Evolutionary conservation across 2,888 invertebrate genomes (phyloP), one percentile per base, ranked within the genome.

Genomic region (Drosophila yooni): DNA sequence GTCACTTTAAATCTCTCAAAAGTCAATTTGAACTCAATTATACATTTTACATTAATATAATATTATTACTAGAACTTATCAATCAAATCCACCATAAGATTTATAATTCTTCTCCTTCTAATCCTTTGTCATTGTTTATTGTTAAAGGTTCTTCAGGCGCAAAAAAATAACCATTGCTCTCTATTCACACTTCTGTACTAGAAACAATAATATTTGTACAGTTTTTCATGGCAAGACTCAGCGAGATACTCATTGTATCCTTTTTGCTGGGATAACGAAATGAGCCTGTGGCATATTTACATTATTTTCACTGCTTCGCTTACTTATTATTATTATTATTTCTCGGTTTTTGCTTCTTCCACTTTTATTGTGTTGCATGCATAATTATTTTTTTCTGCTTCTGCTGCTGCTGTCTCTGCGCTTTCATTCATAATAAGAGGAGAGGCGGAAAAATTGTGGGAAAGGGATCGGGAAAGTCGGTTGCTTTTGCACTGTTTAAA

Each of bases 321-420:
- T 75, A 65, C 62, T 62, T 63, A 66, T 57, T 65, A 76, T 48
- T 60, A 34, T 61, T 57, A 50, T 57, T 67, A 57, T 53, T 51
- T 67, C 62, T 34, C 43, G 52, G 57, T 52, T 53, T 43, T 34
- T 25, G 34, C 34, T 46, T 65, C 43, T 64, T 59, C 29, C 31
- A 57, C 71, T 57, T 67, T 65, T 69, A 76, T 73, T 70, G 66
- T 58, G 58, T 60, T 70, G 71, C 76, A 70, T 87, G 82, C 85
- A 88, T 88, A 89, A 88, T 88, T 73, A 81, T 83, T 79, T 81
- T 81, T 46, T 43, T 40, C 13, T 21, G 15, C 6, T n/a, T 1
- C 5, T 51, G 18, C 5, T 10, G 18, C 63, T 52, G 69, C 76
- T 77, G 77, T 74, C 77, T 76, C 70, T 57, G 31, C 67, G 74